Conservation (phyloP, 2,113 vertebrate genomes). For the Phylloscopus trochilus region DNA sequence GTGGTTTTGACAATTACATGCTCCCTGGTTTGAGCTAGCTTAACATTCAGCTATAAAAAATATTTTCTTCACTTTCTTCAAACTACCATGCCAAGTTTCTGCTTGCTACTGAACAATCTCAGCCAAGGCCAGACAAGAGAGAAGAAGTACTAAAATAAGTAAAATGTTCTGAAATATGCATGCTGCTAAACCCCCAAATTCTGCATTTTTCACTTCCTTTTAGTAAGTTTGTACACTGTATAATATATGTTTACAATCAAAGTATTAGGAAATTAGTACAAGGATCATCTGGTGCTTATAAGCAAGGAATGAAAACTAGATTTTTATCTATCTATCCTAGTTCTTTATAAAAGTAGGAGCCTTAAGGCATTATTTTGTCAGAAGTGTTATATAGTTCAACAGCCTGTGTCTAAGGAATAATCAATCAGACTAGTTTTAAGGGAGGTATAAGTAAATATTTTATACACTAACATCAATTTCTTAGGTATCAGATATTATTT, state of each 20-base stretch:
- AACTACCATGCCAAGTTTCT: neutral
- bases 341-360: neutral
- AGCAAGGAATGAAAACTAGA: neutral
- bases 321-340: neutral
- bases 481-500: neutral
- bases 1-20: neutral
- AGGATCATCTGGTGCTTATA: neutral
- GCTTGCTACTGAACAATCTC: neutral
- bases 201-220: neutral
- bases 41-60: neutral
- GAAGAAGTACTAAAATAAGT: neutral
- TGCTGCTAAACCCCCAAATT: neutral
- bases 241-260: neutral
- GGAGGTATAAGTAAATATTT: neutral
- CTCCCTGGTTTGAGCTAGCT: neutral
- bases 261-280: neutral
- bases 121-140: neutral
- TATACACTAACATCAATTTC: neutral
- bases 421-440: neutral
- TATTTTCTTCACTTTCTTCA: neutral
- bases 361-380: neutral
- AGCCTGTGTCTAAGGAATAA: neutral
- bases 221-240: neutral
- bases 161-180: neutral
- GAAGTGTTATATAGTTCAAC: neutral